Evolutionary conservation across 2,113 vertebrate genomes (phyloP).

Genomic region (Tachysurus fulvidraco): DNA sequence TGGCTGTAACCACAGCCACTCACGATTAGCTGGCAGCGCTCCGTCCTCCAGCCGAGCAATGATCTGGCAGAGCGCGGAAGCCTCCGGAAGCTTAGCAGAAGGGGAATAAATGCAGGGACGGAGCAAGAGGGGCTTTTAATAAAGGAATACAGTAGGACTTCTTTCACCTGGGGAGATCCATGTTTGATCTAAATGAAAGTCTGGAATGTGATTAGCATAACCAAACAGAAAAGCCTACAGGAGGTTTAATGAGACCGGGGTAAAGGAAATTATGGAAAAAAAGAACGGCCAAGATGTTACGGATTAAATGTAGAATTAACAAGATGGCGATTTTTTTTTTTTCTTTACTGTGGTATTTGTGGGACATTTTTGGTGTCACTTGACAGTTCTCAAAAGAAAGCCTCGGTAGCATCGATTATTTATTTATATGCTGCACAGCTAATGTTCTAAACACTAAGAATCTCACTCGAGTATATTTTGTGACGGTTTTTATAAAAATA

Average conservation of each 20-base stretch:
- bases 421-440: neutral
- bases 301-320: constrained; percentile 8
- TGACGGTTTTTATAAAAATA: neutral
- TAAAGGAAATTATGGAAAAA: constrained; percentile 1
- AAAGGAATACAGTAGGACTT: constrained; percentile 32
- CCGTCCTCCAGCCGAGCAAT: constrained; percentile 7
- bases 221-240: constrained; percentile 33
- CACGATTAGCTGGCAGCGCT: constrained; percentile 16
- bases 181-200: constrained; percentile 27
- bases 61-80: constrained; percentile 1
- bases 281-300: neutral
- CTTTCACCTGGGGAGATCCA: constrained; percentile 42
- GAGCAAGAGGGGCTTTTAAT: constrained; percentile 41
- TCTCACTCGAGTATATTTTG: neutral
- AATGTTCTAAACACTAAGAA: neutral
- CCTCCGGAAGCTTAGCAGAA: constrained; percentile 8
- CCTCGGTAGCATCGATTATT: neutral
- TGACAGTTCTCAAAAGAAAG: neutral
- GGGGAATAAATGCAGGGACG: constrained; percentile 4
- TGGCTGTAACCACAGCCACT: constrained; percentile 12
- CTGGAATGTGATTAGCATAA: constrained; percentile 44
- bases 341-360: neutral
- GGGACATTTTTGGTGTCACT: too few relatives aligned
- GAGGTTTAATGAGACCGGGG: constrained; percentile 1
- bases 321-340: neutral